phyloP scores from a whole-genome alignment of 2,113 vertebrate species.

The Tyrannus savana region DNA sequence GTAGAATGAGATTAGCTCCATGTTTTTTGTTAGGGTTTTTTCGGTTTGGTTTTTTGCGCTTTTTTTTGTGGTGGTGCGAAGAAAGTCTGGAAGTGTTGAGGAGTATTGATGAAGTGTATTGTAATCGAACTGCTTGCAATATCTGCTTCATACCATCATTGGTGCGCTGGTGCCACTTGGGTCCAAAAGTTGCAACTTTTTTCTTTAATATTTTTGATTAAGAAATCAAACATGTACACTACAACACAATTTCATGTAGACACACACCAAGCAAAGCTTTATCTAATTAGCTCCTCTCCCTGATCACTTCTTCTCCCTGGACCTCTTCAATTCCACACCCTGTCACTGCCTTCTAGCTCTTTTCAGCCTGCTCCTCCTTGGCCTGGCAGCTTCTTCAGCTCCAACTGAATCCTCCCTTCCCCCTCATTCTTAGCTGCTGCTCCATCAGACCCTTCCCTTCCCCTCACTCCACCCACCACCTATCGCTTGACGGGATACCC shows the following conservation, averaged over 20 bases:
- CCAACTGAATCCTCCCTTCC: slow-evolving; percentile 62
- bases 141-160: background rate
- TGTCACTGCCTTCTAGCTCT: slow-evolving; percentile 55
- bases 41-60: background rate
- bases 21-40: background rate
- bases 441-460: slow-evolving; percentile 64
- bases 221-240: background rate
- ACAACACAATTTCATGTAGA: background rate
- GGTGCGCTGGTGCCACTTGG: background rate
- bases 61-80: background rate
- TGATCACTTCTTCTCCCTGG: background rate
- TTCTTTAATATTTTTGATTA: background rate
- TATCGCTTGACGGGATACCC: slow-evolving; percentile 52
- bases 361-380: slow-evolving; percentile 54
- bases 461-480: slow-evolving; percentile 34
- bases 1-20: background rate
- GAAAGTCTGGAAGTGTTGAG: background rate
- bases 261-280: background rate
- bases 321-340: slow-evolving; percentile 8
- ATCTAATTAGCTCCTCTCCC: slow-evolving; percentile 19
- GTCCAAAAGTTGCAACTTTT: background rate
- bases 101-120: background rate
- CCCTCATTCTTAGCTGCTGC: slow-evolving; percentile 67
- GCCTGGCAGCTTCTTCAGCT: slow-evolving; percentile 52
- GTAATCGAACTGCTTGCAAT: background rate